phyloP scores from a whole-genome alignment of 2,113 vertebrate genomes.

The Scytalopus superciliaris region DNA sequence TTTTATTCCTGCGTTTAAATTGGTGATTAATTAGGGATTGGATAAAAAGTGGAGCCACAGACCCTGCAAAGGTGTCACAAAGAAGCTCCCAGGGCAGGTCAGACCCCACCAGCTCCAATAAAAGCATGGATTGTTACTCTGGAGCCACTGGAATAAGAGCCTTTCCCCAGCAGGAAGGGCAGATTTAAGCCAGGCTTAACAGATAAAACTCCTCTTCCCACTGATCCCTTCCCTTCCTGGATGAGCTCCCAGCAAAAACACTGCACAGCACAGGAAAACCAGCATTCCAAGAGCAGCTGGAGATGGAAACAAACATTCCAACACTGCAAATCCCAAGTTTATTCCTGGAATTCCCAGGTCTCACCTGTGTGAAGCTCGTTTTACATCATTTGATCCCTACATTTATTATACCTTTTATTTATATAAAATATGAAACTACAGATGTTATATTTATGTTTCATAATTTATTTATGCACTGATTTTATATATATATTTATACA shows the following conservation, averaged over 20 bases:
- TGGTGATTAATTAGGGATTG: not conserved
- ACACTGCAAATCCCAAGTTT: not conserved
- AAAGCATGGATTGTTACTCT: accelerated
- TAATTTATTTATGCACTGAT: too few relatives aligned
- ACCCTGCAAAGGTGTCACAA: too few relatives aligned
- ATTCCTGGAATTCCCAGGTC: not conserved
- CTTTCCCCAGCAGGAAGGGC: not conserved
- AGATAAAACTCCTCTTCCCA: too few relatives aligned
- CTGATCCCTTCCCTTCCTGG: too few relatives aligned
- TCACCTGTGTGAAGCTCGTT: not conserved
- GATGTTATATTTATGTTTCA: too few relatives aligned
- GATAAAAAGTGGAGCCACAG: not conserved
- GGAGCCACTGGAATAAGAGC: not conserved
- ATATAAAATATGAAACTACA: too few relatives aligned
- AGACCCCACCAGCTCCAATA: not conserved
- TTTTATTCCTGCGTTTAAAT: accelerated
- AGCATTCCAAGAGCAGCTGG: not conserved
- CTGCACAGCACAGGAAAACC: not conserved
- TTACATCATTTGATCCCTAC: not conserved
- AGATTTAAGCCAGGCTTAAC: not conserved
- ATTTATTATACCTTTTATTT: too few relatives aligned
- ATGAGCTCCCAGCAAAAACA: not conserved
- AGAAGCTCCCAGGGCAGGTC: too few relatives aligned
- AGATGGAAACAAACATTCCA: not conserved
- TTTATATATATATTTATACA: too few relatives aligned